Evolutionary conservation across 2,113 vertebrate genomes (phyloP).

Genomic region (Arothron firmamentum): DNA sequence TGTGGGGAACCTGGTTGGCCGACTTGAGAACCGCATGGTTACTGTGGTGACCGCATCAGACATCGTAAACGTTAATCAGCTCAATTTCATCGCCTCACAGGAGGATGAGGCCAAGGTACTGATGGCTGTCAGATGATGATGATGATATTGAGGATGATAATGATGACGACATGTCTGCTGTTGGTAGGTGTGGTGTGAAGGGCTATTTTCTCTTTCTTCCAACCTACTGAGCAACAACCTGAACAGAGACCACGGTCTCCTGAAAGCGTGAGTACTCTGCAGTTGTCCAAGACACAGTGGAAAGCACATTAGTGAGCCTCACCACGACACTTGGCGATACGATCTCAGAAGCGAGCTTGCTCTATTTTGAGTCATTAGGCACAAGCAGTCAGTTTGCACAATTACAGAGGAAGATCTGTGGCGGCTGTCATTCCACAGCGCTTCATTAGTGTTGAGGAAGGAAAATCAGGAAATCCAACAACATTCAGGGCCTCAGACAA

Average conservation of each 20-base stretch:
- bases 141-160: background rate
- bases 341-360: background rate
- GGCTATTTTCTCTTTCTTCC: slow-evolving; percentile 92
- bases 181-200: slow-evolving; percentile 90
- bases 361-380: background rate
- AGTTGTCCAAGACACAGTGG: background rate
- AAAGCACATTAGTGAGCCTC: background rate
- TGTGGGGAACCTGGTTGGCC: slow-evolving; percentile 85
- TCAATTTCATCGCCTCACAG: slow-evolving; percentile 93
- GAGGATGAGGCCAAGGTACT: slow-evolving; percentile 95
- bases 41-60: slow-evolving; percentile 93
- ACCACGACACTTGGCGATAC: too few species aligned
- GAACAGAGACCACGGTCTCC: slow-evolving; percentile 90
- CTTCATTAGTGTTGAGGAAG: too few species aligned
- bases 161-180: slow-evolving; percentile 6
- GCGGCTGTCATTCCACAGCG: too few species aligned
- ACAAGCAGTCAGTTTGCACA: too few species aligned
- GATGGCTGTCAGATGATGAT: background rate
- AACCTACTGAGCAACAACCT: slow-evolving; percentile 95
- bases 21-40: slow-evolving; percentile 92
- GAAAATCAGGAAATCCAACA: too few species aligned
- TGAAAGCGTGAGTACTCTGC: slow-evolving; percentile 91
- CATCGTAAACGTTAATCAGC: slow-evolving; percentile 90
- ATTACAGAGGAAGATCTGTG: too few species aligned
- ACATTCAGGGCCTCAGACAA: too few species aligned